Percentiles rank a stretch among this genome's conserved stretches.
Conservation (phyloP, 2,888 invertebrate genomes). For the Dilophus febrilis region DNA sequence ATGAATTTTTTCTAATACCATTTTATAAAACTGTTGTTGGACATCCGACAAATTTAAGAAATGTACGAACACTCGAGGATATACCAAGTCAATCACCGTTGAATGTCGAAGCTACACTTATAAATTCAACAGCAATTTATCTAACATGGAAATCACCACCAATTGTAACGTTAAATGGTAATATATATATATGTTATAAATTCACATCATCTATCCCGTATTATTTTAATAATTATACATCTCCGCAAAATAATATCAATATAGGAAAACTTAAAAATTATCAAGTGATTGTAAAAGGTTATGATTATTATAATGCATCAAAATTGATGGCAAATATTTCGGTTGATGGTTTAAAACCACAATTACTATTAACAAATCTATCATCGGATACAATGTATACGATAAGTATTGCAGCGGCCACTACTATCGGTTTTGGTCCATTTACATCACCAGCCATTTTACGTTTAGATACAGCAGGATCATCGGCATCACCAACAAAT, state of each 20-base stretch:
- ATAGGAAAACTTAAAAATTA: constrained; percentile 58
- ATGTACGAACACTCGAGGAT: constrained; percentile 64
- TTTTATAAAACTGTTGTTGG: constrained; percentile 79
- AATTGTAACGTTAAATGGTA: constrained; percentile 56
- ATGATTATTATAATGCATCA: constrained; percentile 36
- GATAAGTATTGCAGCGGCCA: constrained; percentile 70
- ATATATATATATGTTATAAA: no score
- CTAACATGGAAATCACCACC: constrained; percentile 76
- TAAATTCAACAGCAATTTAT: constrained; percentile 63
- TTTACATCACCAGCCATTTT: constrained; percentile 52
- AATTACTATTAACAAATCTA: constrained; percentile 63
- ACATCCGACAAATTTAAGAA: constrained; percentile 55
- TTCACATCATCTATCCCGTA: no score
- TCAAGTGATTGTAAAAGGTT: constrained; percentile 48
- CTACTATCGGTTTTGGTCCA: constrained; percentile 63
- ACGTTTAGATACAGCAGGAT: constrained; percentile 41
- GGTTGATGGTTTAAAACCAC: constrained; percentile 51
- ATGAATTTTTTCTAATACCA: constrained; percentile 83
- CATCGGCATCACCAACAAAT: constrained; percentile 34
- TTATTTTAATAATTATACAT: no score
- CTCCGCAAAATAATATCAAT: no score
- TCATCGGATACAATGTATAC: constrained; percentile 67
- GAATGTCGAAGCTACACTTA: constrained; percentile 63
- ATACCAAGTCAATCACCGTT: constrained; percentile 73
- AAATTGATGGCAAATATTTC: constrained; percentile 52